These are phyloP conservation scores for Scomber scombrus DNA, from an alignment of 2,113 vertebrate genomes.

Conservation along the genomic window DNA sequence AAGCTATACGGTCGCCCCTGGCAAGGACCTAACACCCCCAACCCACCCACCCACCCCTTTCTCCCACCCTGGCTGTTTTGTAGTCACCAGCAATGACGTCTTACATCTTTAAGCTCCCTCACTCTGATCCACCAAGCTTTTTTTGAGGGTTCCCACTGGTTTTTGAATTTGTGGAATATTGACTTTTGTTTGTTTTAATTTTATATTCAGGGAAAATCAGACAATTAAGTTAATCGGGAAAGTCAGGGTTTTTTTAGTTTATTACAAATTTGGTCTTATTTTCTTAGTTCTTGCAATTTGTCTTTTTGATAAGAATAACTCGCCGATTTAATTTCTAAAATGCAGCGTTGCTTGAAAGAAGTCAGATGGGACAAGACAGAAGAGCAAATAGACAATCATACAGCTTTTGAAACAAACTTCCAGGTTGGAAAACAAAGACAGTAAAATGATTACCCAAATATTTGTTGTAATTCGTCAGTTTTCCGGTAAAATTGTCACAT, in stretches of 20 bases:
- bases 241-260: background rate
- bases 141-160: slow-evolving; percentile 77
- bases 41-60: background rate
- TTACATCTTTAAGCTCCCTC: slow-evolving; percentile 69
- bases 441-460: background rate
- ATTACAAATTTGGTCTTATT: slow-evolving; percentile 4
- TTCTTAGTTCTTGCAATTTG: too few relatives aligned
- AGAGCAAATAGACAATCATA: background rate
- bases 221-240: background rate
- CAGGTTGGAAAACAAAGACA: background rate
- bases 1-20: slow-evolving; percentile 76
- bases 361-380: background rate
- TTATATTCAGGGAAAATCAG: background rate
- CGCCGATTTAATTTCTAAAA: background rate
- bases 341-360: background rate
- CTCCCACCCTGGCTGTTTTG: slow-evolving; percentile 64
- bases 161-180: slow-evolving; percentile 34
- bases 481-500: too few relatives aligned
- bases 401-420: background rate
- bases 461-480: background rate
- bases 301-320: background rate
- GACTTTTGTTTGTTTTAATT: background rate
- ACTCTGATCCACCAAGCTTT: slow-evolving; percentile 72
- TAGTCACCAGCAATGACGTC: slow-evolving; percentile 64
- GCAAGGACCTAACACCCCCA: slow-evolving; percentile 67